Conservation (phyloP, 2,888 invertebrate genomes). For the Branchinecta sandiegonensis region DNA sequence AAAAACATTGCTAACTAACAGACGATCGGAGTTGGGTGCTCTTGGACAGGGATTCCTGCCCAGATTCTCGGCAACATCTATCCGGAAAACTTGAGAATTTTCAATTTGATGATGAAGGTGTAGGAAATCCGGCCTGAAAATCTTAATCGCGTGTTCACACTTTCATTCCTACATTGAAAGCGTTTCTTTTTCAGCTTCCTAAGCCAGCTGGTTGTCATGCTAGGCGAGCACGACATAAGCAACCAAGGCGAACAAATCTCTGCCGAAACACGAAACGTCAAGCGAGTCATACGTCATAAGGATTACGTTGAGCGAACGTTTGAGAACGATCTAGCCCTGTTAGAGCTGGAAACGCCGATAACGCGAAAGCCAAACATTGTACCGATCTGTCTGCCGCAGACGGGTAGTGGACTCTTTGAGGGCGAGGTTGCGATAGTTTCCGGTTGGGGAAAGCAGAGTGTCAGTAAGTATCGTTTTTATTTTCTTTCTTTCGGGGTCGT, state of each 20-base stretch:
- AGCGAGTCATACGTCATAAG: conserved; percentile 70
- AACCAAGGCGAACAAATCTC: conserved; percentile 51
- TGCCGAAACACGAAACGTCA: conserved; percentile 64
- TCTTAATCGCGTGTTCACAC: too few species aligned
- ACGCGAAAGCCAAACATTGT: conserved; percentile 75
- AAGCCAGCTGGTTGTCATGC: conserved; percentile 73
- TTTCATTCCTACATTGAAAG: too few species aligned
- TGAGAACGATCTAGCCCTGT: conserved; percentile 73
- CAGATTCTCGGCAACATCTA: too few species aligned
- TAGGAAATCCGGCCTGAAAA: too few species aligned
- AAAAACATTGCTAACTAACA: too few species aligned
- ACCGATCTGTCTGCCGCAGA: conserved; percentile 76
- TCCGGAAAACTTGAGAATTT: too few species aligned
- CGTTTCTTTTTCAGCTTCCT: conserved; percentile 47
- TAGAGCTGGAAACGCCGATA: conserved; percentile 68
- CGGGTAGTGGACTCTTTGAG: conserved; percentile 53
- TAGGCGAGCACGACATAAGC: conserved; percentile 79
- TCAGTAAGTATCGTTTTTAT: conserved; percentile 41
- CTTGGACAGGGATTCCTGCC: too few species aligned
- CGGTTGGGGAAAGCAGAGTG: conserved; percentile 81
- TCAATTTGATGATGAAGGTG: too few species aligned
- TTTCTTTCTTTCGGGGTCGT: neutral
- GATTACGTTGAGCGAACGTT: conserved; percentile 80
- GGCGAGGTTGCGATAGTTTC: conserved; percentile 77
- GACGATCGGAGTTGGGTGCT: too few species aligned